A percentile compares a stretch with the other conserved stretches of the same genome.
Evolutionary conservation across 2,113 vertebrate species (phyloP).

Genomic region (Pedionomus torquatus): DNA sequence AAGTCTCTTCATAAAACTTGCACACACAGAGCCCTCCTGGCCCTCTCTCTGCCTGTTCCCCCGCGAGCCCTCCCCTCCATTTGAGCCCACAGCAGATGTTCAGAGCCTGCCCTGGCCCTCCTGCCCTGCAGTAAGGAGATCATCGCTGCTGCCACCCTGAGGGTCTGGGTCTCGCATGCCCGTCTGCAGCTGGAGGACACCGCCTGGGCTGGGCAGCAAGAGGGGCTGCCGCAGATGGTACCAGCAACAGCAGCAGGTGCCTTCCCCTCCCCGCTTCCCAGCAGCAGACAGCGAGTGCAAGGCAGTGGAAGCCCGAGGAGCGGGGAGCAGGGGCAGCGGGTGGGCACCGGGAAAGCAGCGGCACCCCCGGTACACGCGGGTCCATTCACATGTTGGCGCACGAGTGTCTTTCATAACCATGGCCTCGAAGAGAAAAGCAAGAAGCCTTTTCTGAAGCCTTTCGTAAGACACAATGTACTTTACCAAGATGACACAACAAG

Average conservation of each 20-base stretch:
- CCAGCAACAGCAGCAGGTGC: not conserved
- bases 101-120: not conserved
- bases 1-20: not conserved
- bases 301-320: not conserved
- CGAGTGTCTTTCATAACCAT: not conserved
- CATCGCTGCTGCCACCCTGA: not conserved
- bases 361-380: fast-evolving
- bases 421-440: not conserved
- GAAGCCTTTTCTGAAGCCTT: not conserved
- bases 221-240: not conserved
- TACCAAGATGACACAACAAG: not conserved
- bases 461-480: not conserved
- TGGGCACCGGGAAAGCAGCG: not conserved
- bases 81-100: not conserved
- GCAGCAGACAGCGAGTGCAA: not conserved
- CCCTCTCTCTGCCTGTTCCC: not conserved
- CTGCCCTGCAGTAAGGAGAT: not conserved
- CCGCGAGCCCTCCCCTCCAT: not conserved
- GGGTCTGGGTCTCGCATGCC: not conserved
- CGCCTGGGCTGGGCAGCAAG: not conserved
- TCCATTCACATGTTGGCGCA: not conserved
- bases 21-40: not conserved
- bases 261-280: not conserved
- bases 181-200: not conserved
- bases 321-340: not conserved